phyloP scores from a whole-genome alignment of 2,888 invertebrate species.

The Gortyna flavago region DNA sequence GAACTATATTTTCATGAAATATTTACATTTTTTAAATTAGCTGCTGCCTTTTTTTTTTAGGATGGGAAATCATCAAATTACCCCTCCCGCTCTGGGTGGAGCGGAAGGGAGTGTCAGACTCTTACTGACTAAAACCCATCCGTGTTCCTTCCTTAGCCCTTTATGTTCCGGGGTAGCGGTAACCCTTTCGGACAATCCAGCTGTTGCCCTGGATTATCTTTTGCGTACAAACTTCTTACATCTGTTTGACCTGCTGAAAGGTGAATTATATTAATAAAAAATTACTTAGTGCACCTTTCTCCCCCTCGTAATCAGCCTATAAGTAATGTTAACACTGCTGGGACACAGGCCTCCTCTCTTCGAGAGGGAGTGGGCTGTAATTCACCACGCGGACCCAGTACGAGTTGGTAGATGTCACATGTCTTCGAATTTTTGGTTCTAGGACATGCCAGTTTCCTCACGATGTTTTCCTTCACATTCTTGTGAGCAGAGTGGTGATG shows the following conservation, averaged over 20 bases:
- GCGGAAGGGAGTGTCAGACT: no score
- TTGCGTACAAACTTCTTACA: not conserved
- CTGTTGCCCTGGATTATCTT: not conserved
- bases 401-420: not conserved
- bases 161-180: no score
- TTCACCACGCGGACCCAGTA: not conserved
- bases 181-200: no score
- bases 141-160: no score
- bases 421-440: not conserved
- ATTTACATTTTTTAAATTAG: conserved; percentile 3
- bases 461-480: no score
- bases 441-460: not conserved
- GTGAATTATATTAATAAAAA: no score
- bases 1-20: conserved; percentile 23
- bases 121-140: no score
- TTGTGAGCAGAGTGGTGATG: no score
- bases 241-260: not conserved
- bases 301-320: not conserved
- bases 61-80: no score
- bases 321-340: no score
- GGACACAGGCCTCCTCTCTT: not conserved
- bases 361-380: not conserved
- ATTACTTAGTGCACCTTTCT: no score
- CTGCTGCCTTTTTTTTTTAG: not conserved
- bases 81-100: no score